These are phyloP conservation scores for Drosophila nigrodunni DNA, from an alignment of 1,140 invertebrate species.

Conservation along the genomic window DNA sequence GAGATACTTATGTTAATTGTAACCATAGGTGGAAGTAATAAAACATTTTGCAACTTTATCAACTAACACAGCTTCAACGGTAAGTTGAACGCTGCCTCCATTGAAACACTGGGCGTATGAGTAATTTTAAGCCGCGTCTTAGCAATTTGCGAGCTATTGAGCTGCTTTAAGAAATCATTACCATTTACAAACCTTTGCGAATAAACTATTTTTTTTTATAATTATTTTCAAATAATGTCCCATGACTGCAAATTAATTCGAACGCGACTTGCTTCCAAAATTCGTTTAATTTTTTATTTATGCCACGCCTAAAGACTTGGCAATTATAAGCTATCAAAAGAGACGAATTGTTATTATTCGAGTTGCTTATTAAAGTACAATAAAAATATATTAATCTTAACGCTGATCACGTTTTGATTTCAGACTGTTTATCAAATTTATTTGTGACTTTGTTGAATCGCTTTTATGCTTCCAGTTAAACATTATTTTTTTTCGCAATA, in stretches of 20 bases:
- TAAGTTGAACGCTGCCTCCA: background rate
- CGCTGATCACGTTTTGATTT: slow-evolving; percentile 38
- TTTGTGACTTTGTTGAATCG: slow-evolving; percentile 17
- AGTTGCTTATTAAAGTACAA: slow-evolving; percentile 8
- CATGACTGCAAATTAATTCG: slow-evolving; percentile 8
- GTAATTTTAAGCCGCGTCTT: background rate
- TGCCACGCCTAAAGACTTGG: slow-evolving; percentile 14
- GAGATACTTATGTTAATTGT: slow-evolving; percentile 81
- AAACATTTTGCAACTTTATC: slow-evolving; percentile 79
- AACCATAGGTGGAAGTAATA: slow-evolving; percentile 81
- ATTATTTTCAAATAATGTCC: too few species aligned
- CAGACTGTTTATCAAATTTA: slow-evolving; percentile 22
- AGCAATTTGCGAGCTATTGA: background rate
- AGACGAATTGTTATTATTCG: slow-evolving; percentile 22
- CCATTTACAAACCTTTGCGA: too few species aligned
- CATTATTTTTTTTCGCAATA: slow-evolving; percentile 1
- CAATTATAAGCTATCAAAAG: slow-evolving; percentile 7
- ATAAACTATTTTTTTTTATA: too few species aligned
- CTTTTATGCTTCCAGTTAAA: slow-evolving; percentile 9
- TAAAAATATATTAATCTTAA: slow-evolving; percentile 5
- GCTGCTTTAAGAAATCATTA: background rate
- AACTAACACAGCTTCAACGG: slow-evolving; percentile 55
- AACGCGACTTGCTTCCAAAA: background rate
- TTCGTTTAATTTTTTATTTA: slow-evolving; percentile 1
- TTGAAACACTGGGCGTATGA: background rate